A percentile compares a stretch with the other conserved stretches of the same genome.
Conservation (phyloP, 2,113 vertebrate genomes). For the Theristicus caerulescens region DNA sequence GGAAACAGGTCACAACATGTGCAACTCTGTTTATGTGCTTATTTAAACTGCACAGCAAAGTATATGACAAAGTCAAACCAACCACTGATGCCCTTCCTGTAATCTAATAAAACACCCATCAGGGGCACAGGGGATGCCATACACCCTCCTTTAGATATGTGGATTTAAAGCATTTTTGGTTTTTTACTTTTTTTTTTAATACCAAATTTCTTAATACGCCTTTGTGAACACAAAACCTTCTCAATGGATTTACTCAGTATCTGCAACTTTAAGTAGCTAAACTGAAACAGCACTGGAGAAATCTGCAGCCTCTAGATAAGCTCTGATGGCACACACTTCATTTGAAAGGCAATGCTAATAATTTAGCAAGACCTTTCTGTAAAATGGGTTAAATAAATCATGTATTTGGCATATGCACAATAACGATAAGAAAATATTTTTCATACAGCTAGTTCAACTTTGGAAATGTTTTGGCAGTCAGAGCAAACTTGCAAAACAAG, state of each 20-base stretch:
- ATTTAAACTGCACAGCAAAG: not conserved
- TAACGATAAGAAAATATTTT: not conserved
- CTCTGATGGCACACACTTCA: not conserved
- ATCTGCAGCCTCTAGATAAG: not conserved
- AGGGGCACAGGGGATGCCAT: not conserved
- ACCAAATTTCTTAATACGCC: not conserved
- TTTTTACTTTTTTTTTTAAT: not conserved
- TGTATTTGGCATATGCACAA: not conserved
- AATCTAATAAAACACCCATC: not conserved
- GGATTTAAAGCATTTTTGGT: not conserved
- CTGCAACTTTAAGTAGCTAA: not conserved
- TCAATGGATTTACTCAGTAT: not conserved
- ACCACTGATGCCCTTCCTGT: not conserved
- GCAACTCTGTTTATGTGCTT: not conserved
- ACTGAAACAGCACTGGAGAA: not conserved
- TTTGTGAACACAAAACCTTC: not conserved
- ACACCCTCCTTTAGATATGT: not conserved
- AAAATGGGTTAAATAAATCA: conserved; percentile 11
- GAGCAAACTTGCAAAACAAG: conserved; percentile 10
- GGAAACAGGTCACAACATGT: not conserved
- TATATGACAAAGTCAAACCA: not conserved
- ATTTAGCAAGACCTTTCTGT: not conserved
- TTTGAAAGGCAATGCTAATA: not conserved
- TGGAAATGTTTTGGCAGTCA: not conserved
- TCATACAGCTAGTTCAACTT: not conserved